These are phyloP conservation scores for Halcyon chelicuti DNA, from an alignment of 2,797 vertebrate species.

Conservation along the genomic window DNA sequence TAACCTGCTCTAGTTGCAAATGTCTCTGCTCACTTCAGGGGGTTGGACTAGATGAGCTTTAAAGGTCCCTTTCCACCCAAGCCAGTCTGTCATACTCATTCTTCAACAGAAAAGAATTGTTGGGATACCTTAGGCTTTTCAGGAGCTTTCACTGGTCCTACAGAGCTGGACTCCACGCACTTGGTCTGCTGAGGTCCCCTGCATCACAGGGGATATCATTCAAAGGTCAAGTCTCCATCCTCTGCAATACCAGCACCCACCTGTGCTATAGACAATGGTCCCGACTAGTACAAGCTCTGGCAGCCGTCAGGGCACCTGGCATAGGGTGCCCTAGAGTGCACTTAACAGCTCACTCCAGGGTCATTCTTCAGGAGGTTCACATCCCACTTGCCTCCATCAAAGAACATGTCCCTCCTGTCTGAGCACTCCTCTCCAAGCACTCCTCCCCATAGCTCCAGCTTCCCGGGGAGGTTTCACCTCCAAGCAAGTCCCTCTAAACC, in stretches of 20 bases:
- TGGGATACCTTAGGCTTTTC: background rate
- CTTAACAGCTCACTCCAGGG: background rate
- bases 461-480: background rate
- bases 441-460: background rate
- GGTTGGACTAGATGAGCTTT: background rate
- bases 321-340: background rate
- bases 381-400: rapidly evolving
- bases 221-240: background rate
- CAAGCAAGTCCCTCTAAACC: background rate
- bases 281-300: background rate
- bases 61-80: background rate
- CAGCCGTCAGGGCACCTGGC: rapidly evolving
- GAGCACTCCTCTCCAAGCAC: rapidly evolving
- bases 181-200: background rate
- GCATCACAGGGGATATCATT: rapidly evolving
- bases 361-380: background rate
- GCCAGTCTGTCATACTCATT: background rate
- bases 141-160: background rate
- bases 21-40: background rate
- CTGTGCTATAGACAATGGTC: background rate
- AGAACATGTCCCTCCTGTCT: background rate
- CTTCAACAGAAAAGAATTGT: background rate
- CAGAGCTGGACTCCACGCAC: background rate
- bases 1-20: background rate
- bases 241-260: background rate